Evolutionary conservation across 2,888 invertebrate genomes (phyloP), one percentile per base, ranked within the genome.

Genomic region (Hirtodrosophila histrioides): DNA sequence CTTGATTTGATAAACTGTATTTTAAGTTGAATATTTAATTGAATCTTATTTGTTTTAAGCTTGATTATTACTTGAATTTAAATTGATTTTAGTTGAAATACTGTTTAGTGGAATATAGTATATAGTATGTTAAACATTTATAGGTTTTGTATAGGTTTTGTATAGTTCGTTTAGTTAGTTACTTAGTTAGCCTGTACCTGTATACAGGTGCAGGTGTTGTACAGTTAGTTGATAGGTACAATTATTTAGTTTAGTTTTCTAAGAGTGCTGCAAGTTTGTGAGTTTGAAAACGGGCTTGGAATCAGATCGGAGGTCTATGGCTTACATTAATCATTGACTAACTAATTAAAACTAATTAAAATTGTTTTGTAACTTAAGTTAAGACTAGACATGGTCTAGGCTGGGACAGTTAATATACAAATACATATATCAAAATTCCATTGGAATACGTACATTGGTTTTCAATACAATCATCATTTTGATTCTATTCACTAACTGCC

Each of bases 181-280:
- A 24, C n/a, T n/a, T n/a, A n/a, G n/a, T n/a, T n/a, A n/a, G n/a
- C n/a, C n/a, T 17, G 17, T 17, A 2, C 2, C 17, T 17, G 17
- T 17, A 17, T 1, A 17, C 17, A 17, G 17, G 2, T 11, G 41
- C n/a, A 41, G 37, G 5, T 41, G 37, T 35, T 40, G 35, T 39
- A 57, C 41, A 40, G 40, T 45, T 44, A 49, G 39, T 48, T 41
- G 41, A 43, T 80, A 78, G 75, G 72, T 75, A 83, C 79, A 65
- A 61, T 76, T 51, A 83, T 60, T 17, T 17, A 69, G 11, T 45
- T 66, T 51, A 27, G 57, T 62, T 70, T 4, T 48, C 53, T 68
- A 64, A 40, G 40, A 46, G 81, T 66, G 75, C 72, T 67, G 77
- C 83, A 82, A 74, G 82, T 43, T 33, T 12, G 10, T n/a, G 33